Conservation (phyloP, 1,140 invertebrate species). For the Hestina assimilis region DNA sequence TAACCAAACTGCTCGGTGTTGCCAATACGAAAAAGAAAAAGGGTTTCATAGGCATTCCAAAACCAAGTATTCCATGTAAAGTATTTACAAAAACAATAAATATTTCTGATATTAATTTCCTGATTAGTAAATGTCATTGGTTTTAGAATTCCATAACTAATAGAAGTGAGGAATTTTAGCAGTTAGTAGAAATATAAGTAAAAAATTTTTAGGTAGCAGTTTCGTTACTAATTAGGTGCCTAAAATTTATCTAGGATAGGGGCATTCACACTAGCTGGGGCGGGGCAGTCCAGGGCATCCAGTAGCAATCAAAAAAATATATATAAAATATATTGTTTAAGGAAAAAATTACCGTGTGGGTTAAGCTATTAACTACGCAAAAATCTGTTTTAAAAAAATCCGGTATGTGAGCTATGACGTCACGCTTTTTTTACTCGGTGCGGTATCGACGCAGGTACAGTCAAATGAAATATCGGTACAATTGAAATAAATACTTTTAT, state of each 20-base stretch:
- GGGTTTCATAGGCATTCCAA: slow-evolving; percentile 45
- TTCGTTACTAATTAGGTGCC: slow-evolving; percentile 67
- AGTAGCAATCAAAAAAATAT: slow-evolving; percentile 66
- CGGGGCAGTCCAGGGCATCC: slow-evolving; percentile 71
- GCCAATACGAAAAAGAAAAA: slow-evolving; percentile 46
- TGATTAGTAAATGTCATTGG: too few relatives aligned
- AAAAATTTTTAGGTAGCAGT: slow-evolving; percentile 59
- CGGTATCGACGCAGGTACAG: slow-evolving; percentile 33
- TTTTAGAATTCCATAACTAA: slow-evolving; percentile 65
- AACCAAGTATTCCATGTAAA: slow-evolving; percentile 47
- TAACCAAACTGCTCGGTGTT: slow-evolving; percentile 48
- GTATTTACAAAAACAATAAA: too few relatives aligned
- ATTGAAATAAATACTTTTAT: slow-evolving; percentile 74
- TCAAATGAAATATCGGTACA: slow-evolving; percentile 66
- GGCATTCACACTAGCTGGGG: slow-evolving; percentile 75
- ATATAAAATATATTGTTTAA: slow-evolving; percentile 50
- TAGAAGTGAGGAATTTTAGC: slow-evolving; percentile 49
- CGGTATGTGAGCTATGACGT: slow-evolving; percentile 74
- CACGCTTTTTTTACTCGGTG: slow-evolving; percentile 27
- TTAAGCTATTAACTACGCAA: slow-evolving; percentile 66
- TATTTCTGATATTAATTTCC: too few relatives aligned
- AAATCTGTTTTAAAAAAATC: slow-evolving; percentile 51
- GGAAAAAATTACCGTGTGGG: slow-evolving; percentile 64
- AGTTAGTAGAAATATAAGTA: slow-evolving; percentile 49
- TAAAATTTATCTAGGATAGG: slow-evolving; percentile 65